phyloP scores from a whole-genome alignment of 2,113 vertebrate species.

The Tachysurus vachellii region DNA sequence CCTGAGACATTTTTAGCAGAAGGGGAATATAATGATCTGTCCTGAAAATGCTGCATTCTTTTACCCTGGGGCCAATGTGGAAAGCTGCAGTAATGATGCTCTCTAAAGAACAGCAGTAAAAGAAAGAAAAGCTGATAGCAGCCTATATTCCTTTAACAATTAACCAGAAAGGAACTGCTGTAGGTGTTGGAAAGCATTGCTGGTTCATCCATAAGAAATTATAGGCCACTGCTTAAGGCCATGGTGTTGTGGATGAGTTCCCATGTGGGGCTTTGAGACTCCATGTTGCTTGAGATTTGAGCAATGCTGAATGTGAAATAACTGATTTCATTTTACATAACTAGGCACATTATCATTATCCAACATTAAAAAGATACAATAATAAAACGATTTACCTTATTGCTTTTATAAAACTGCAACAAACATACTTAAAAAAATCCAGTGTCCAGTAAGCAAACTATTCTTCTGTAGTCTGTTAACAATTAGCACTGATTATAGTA shows the following conservation, averaged over 20 bases:
- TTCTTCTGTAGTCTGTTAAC: not conserved
- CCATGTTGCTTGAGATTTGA: not conserved
- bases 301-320: not conserved
- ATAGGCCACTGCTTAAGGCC: not conserved
- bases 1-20: constrained; percentile 20
- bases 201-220: not conserved
- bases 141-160: constrained; percentile 10
- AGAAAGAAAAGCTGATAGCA: not conserved
- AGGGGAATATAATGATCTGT: not conserved
- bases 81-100: constrained; percentile 29
- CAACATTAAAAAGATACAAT: not conserved
- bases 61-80: constrained; percentile 29
- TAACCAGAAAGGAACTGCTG: constrained; percentile 10
- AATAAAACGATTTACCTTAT: not conserved
- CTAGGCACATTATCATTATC: not conserved
- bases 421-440: not conserved
- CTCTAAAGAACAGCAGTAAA: constrained; percentile 11
- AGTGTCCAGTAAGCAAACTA: not conserved
- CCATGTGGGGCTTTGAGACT: not conserved
- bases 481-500: not conserved
- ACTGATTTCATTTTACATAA: not conserved
- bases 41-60: constrained; percentile 31
- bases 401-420: not conserved
- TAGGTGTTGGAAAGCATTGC: not conserved
- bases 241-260: not conserved